Evolutionary conservation across 64 coral and sea anemone genomes (phyloP).

Genomic region (Montipora efflorescens): DNA sequence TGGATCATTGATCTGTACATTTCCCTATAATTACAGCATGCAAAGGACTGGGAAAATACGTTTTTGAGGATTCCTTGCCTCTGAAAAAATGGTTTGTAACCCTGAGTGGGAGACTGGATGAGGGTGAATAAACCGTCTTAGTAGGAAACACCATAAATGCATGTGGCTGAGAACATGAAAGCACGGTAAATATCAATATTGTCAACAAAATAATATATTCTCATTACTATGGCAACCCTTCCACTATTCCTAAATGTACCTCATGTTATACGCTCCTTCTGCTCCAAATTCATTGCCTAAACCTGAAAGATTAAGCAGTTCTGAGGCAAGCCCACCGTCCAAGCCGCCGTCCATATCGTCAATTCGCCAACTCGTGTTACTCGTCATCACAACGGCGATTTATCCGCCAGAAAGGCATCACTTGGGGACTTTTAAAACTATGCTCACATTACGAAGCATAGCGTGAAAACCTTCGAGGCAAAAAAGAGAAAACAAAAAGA

Average conservation of each 20-base stretch:
- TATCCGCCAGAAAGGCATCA: neutral
- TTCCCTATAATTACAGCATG: too few species aligned
- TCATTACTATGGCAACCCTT: neutral
- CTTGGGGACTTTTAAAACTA: neutral
- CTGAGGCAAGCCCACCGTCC: slow-evolving; percentile 86
- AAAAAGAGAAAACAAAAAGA: neutral
- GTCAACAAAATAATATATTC: too few species aligned
- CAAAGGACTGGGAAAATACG: too few species aligned
- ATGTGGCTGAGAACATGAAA: too few species aligned
- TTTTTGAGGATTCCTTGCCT: too few species aligned
- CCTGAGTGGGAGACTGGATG: too few species aligned
- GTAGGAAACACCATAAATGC: too few species aligned
- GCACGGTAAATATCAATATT: too few species aligned
- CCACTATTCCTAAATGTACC: slow-evolving; percentile 12
- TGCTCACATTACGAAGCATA: neutral
- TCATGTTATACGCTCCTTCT: slow-evolving; percentile 93
- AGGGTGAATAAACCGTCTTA: too few species aligned
- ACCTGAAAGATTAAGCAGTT: slow-evolving; percentile 89
- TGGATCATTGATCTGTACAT: too few species aligned
- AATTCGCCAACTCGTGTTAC: slow-evolving; percentile 81
- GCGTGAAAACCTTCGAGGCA: neutral
- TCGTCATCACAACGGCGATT: slow-evolving; percentile 56
- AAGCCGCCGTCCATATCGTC: slow-evolving; percentile 75
- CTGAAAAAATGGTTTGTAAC: too few species aligned
- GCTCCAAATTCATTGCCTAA: slow-evolving; percentile 86